Evolutionary conservation across 2,888 invertebrate genomes (phyloP).

Genomic region (Lepeophtheirus nordmannii): DNA sequence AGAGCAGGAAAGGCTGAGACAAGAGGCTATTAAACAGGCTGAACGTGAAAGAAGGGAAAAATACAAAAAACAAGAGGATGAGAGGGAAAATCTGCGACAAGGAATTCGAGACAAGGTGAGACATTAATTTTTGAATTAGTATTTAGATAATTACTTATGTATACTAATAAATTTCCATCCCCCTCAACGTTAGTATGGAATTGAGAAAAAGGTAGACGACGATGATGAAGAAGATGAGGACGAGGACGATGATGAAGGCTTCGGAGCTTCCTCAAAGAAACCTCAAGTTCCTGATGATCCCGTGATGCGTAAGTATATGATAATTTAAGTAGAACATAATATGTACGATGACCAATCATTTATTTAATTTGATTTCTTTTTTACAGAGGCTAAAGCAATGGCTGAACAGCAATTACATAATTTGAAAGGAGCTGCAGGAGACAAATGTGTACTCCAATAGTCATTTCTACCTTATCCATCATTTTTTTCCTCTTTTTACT

Average conservation of each 20-base stretch:
- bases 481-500: no score
- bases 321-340: no score
- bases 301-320: slow-evolving; percentile 18
- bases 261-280: slow-evolving; percentile 14
- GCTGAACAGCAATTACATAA: slow-evolving; percentile 7
- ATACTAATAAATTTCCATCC: neutral
- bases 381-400: slow-evolving; percentile 17
- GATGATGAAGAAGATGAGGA: slow-evolving; percentile 21
- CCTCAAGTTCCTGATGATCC: slow-evolving; percentile 16
- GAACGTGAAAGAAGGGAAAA: slow-evolving; percentile 98
- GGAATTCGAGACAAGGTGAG: slow-evolving; percentile 96
- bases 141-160: neutral
- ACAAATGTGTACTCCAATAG: slow-evolving; percentile 9
- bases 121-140: neutral
- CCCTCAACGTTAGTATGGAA: slow-evolving; percentile 5
- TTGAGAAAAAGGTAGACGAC: slow-evolving; percentile 9
- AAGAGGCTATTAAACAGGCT: slow-evolving; percentile 92
- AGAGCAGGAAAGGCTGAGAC: slow-evolving; percentile 91
- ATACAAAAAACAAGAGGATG: slow-evolving; percentile 98
- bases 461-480: no score
- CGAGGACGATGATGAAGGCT: slow-evolving; percentile 21
- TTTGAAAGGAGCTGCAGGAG: neutral
- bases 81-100: slow-evolving; percentile 96
- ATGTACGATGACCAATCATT: no score
- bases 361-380: neutral